Evolutionary conservation across 1,140 invertebrate species (phyloP), one percentile per base, ranked within the genome.

Genomic region (Eupeodes corollae): DNA sequence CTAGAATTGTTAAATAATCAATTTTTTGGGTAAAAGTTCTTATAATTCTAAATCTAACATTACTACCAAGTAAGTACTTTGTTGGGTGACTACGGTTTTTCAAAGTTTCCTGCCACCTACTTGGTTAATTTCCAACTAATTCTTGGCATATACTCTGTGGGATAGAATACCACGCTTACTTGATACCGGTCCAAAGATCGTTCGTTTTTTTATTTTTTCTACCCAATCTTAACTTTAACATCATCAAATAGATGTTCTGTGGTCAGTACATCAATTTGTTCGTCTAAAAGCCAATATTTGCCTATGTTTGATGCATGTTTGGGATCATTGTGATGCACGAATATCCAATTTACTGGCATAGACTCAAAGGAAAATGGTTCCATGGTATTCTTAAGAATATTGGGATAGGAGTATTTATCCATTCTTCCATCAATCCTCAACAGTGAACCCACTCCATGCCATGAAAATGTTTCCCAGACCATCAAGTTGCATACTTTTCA

Each of bases 241-340:
- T n/a, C n/a, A n/a, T n/a, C n/a, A n/a, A n/a, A n/a, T n/a, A 18
- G 42, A 42, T n/a, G 46, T 38, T 26, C 42, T 47, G 10, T 42
- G 32, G 30, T 47, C 46, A 3, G 46, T 18, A 39, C 35, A 31
- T 8, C 21, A 26, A 18, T 18, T 14, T 18, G 34, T 16, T 37
- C 45, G 40, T 3, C 35, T 21, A 6, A 47, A 19, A 33, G 42
- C 11, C n/a, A 12, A 13, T 2, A 42, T 15, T 3, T 15, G 16
- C 11, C 2, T 31, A 14, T 15, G 2, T 8, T 42, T 47, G 38
- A 3, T 41, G 18, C 15, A 15, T 30, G 34, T 32, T 42, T 3
- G 46, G 46, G 13, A 40, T 12, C 46, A 47, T 47, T 19, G 26
- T 42, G 32, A 42, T 33, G 3, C n/a, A n/a, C n/a, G n/a, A n/a